A percentile compares a stretch with the other conserved stretches of the same genome.
Evolutionary conservation across 1,140 invertebrate genomes (phyloP).

Genomic region (Formica selysi): DNA sequence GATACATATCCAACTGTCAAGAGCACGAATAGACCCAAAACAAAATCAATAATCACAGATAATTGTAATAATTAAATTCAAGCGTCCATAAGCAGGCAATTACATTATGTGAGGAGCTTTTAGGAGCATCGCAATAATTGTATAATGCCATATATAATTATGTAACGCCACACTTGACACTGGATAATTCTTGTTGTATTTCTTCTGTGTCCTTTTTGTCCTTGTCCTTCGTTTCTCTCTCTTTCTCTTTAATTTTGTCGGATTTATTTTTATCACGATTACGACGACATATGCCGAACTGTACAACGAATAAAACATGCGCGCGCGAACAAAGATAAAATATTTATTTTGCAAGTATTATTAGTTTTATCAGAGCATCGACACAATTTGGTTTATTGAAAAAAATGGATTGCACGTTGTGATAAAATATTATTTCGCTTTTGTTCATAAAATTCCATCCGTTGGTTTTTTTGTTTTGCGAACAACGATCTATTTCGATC

Average conservation of each 20-base stretch:
- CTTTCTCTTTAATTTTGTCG: slow-evolving; percentile 1
- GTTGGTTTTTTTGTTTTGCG: background rate
- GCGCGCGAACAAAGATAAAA: slow-evolving; percentile 20
- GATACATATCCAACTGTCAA: background rate
- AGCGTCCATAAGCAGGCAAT: background rate
- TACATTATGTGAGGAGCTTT: background rate
- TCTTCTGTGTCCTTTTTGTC: background rate
- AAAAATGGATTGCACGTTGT: slow-evolving; percentile 26
- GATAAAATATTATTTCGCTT: slow-evolving; percentile 34
- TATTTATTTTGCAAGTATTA: slow-evolving; percentile 40
- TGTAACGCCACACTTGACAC: background rate
- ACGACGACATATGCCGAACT: background rate
- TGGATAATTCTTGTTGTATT: background rate
- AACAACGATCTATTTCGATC: background rate
- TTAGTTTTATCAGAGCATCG: slow-evolving; percentile 22
- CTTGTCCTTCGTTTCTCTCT: background rate
- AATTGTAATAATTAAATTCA: slow-evolving; percentile 24
- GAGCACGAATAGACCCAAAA: background rate
- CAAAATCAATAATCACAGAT: background rate
- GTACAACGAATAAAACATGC: background rate
- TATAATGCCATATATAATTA: slow-evolving; percentile 10
- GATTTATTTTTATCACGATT: slow-evolving; percentile 28
- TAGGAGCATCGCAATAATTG: slow-evolving; percentile 6
- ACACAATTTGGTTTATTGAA: slow-evolving; percentile 20
- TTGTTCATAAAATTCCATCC: slow-evolving; percentile 28